phyloP scores from a whole-genome alignment of 2,113 vertebrate species.

The Cheilinus undulatus region DNA sequence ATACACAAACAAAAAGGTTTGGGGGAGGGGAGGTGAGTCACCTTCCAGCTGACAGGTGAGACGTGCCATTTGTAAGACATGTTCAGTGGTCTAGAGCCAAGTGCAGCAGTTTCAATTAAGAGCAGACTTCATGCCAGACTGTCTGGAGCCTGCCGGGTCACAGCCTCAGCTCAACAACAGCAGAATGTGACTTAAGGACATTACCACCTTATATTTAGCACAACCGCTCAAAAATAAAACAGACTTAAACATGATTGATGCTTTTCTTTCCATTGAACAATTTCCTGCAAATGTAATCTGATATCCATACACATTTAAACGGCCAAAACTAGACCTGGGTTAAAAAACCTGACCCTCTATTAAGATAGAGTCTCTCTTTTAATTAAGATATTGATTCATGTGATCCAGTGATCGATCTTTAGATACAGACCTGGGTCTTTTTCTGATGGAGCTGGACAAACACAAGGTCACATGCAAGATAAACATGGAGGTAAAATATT shows the following conservation, averaged over 20 bases:
- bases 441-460: too few species aligned
- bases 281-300: too few species aligned
- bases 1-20: not conserved
- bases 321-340: too few species aligned
- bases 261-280: not conserved
- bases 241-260: not conserved
- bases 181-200: slow-evolving; percentile 16
- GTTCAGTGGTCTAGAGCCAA: slow-evolving; percentile 50
- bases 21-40: not conserved
- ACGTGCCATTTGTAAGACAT: slow-evolving; percentile 50
- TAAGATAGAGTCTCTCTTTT: too few species aligned
- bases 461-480: too few species aligned
- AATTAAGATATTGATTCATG: too few species aligned
- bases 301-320: too few species aligned
- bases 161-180: slow-evolving; percentile 11
- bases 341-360: too few species aligned
- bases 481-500: too few species aligned
- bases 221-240: not conserved
- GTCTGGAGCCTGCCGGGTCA: slow-evolving; percentile 43
- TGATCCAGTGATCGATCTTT: too few species aligned
- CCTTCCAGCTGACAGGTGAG: slow-evolving; percentile 53
- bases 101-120: slow-evolving; percentile 59
- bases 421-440: too few species aligned
- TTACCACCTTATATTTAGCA: not conserved
- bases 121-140: slow-evolving; percentile 47